phyloP scores from a whole-genome alignment of 35 echinoderm and acorn worm species.

The Lytechinus variegatus region DNA sequence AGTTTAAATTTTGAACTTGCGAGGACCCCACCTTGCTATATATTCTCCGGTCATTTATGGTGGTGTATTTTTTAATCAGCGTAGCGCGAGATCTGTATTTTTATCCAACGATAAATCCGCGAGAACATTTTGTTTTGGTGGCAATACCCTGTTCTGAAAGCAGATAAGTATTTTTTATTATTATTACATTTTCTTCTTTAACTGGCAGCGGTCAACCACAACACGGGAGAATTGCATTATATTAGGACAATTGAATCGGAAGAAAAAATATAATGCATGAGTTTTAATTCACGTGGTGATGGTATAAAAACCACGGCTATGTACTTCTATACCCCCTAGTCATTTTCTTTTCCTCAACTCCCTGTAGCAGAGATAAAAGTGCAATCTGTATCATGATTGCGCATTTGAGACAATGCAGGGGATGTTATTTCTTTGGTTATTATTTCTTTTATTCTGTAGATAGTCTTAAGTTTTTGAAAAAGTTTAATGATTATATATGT shows the following conservation, averaged over 20 bases:
- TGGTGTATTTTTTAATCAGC: background rate
- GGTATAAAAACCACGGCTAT: background rate
- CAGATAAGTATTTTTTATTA: background rate
- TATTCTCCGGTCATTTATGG: background rate
- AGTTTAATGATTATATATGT: too few species aligned
- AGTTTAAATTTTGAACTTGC: constrained; percentile 6
- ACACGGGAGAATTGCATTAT: background rate
- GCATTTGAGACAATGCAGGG: too few species aligned
- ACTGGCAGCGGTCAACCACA: background rate
- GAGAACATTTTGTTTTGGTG: background rate
- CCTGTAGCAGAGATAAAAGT: background rate
- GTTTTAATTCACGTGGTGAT: background rate
- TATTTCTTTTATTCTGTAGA: too few species aligned
- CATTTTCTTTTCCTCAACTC: background rate
- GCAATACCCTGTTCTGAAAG: constrained; percentile 2
- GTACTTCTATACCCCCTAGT: background rate
- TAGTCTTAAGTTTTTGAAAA: too few species aligned
- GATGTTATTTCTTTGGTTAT: too few species aligned
- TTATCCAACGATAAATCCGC: background rate
- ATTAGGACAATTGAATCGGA: constrained; percentile 4
- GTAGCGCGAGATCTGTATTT: background rate
- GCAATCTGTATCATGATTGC: too few species aligned
- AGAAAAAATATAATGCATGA: background rate
- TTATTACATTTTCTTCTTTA: background rate
- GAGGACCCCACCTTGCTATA: constrained; percentile 6